Percentiles rank a stretch among this genome's conserved stretches.
These are phyloP conservation scores for Aix galericulata DNA, from an alignment of 2,113 vertebrate genomes.

Conservation along the genomic window DNA sequence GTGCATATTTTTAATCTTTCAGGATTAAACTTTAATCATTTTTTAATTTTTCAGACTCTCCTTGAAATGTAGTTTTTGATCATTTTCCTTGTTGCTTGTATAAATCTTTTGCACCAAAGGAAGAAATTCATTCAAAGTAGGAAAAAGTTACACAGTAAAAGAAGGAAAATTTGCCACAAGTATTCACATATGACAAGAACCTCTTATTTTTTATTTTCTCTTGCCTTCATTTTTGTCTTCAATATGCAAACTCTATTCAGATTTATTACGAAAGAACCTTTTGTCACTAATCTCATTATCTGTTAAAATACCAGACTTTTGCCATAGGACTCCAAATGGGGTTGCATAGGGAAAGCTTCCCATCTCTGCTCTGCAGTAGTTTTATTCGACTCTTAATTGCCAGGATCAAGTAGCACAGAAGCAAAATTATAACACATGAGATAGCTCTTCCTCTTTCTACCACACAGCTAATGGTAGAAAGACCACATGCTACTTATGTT, in stretches of 20 bases:
- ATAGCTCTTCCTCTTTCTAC: background rate
- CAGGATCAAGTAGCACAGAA: background rate
- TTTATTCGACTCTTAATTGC: background rate
- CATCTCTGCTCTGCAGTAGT: background rate
- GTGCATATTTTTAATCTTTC: background rate
- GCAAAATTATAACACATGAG: background rate
- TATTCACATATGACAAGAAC: background rate
- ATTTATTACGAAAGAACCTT: background rate
- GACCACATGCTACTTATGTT: background rate
- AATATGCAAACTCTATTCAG: background rate
- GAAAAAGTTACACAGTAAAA: background rate
- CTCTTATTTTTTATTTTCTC: background rate
- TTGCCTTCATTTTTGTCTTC: background rate
- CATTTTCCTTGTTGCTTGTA: background rate
- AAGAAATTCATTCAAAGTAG: background rate
- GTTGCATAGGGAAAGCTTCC: background rate
- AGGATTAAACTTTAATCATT: background rate
- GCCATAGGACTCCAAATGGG: background rate
- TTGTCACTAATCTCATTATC: background rate
- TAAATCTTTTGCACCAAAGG: background rate
- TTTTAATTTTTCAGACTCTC: slow-evolving; percentile 12
- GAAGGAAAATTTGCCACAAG: background rate
- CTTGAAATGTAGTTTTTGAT: background rate
- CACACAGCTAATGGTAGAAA: too few relatives aligned
- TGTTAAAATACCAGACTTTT: background rate